A percentile compares a stretch with the other conserved stretches of the same genome.
These are phyloP conservation scores for Uromys caudimaculatus DNA, from an alignment of 2,797 vertebrate species.

Conservation along the genomic window DNA sequence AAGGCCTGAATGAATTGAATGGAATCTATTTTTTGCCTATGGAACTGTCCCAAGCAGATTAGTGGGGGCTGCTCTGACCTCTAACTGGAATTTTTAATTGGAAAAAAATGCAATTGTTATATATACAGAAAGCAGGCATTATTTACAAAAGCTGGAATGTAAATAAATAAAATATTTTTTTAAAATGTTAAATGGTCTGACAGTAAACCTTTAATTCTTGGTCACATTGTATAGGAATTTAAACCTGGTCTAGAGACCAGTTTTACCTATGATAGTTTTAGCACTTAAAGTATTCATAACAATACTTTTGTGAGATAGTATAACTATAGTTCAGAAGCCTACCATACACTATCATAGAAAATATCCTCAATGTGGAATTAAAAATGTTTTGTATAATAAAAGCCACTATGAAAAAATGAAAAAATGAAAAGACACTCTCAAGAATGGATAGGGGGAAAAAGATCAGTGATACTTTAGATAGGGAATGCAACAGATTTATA, in stretches of 20 bases:
- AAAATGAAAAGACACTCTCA: background rate
- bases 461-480: background rate
- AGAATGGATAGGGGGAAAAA: background rate
- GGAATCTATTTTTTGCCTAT: background rate
- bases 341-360: background rate
- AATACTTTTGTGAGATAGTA: background rate
- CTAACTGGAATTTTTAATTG: too few species aligned
- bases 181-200: background rate
- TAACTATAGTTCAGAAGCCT: background rate
- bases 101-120: too few species aligned
- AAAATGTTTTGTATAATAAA: background rate
- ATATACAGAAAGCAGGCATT: too few species aligned
- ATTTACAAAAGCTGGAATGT: too few species aligned
- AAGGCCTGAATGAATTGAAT: background rate
- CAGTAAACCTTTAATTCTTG: background rate
- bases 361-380: background rate
- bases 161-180: too few species aligned
- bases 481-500: background rate
- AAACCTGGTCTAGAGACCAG: background rate
- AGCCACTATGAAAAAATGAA: background rate
- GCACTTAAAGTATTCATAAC: background rate
- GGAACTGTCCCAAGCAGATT: too few species aligned
- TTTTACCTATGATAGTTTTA: background rate
- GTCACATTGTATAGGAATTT: background rate
- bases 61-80: too few species aligned